Evolutionary conservation across 2,888 invertebrate genomes (phyloP).

Genomic region (Crematogaster levior): DNA sequence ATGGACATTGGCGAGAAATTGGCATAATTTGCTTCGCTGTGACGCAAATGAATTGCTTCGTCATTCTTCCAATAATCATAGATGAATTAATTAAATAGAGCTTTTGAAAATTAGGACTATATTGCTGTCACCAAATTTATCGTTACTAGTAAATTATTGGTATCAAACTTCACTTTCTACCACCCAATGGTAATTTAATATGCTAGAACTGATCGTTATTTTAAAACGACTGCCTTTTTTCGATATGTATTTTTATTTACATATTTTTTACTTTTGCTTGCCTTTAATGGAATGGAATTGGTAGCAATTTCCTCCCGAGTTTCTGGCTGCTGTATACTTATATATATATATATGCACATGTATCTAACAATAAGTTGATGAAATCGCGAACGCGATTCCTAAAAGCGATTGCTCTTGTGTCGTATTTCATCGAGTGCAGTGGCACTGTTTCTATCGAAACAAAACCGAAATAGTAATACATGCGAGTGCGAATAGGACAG

Average conservation of each 20-base stretch:
- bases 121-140: neutral
- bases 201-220: neutral
- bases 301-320: neutral
- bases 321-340: neutral
- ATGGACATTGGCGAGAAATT: conserved; percentile 5
- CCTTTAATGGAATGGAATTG: neutral
- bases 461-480: conserved; percentile 34
- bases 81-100: neutral
- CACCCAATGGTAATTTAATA: neutral
- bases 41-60: neutral
- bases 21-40: conserved; percentile 16
- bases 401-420: conserved; percentile 12
- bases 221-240: neutral
- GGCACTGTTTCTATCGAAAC: conserved; percentile 14
- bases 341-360: neutral
- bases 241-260: neutral
- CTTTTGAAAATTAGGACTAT: neutral
- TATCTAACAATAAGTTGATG: conserved; percentile 20
- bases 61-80: neutral
- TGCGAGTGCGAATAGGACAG: conserved; percentile 7
- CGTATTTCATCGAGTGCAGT: conserved; percentile 25
- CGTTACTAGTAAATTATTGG: neutral
- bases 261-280: neutral
- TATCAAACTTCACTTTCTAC: neutral
- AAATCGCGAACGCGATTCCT: conserved; percentile 8